Evolutionary conservation across 2,797 vertebrate genomes (phyloP).

Genomic region (Cossypha polioptera): DNA sequence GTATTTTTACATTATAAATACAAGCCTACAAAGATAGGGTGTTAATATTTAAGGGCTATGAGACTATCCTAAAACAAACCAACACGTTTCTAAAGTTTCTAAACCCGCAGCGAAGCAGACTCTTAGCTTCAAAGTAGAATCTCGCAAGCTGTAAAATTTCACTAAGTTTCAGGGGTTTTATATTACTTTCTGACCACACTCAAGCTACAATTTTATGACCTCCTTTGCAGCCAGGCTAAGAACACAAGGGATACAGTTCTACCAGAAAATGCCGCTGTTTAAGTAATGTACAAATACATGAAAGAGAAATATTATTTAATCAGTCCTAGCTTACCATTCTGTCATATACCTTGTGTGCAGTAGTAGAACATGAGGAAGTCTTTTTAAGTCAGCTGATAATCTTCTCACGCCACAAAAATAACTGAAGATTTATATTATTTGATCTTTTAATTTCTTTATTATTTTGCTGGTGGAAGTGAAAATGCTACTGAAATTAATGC

Average conservation of each 20-base stretch:
- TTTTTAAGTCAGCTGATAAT: neutral
- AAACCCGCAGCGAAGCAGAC: neutral
- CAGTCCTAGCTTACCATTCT: neutral
- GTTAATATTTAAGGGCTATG: neutral
- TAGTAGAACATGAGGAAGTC: neutral
- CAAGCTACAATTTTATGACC: neutral
- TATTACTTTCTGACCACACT: neutral
- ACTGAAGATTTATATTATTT: neutral
- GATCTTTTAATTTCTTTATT: neutral
- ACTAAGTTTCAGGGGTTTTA: neutral
- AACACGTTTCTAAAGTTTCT: neutral
- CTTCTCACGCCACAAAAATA: neutral
- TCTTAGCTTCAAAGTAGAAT: neutral
- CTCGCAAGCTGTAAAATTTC: neutral
- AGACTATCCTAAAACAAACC: neutral
- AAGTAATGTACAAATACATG: neutral
- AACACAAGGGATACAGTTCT: neutral
- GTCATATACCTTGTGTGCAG: neutral
- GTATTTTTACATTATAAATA: neutral
- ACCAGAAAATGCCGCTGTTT: neutral
- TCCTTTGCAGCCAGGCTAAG: neutral
- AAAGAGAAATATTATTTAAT: neutral
- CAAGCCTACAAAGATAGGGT: neutral
- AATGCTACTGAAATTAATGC: neutral
- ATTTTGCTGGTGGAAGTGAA: neutral